Percentiles rank a stretch among this genome's conserved stretches.
Evolutionary conservation across 1,140 invertebrate genomes (phyloP).

Genomic region (Dysdera silvatica): DNA sequence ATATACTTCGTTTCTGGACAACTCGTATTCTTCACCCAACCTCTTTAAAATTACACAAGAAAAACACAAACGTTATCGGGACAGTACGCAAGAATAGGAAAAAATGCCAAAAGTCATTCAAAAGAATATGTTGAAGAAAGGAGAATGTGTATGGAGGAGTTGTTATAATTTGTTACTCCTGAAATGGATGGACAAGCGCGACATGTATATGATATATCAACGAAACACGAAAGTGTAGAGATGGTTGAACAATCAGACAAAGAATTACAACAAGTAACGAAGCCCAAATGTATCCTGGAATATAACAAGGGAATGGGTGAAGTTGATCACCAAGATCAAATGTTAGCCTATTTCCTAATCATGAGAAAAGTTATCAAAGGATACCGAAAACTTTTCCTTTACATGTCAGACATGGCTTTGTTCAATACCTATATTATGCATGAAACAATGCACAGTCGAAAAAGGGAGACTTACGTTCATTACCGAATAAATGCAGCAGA

Average conservation of each 20-base stretch:
- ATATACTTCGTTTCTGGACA: not conserved
- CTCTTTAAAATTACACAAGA: not conserved
- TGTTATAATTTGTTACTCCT: not conserved
- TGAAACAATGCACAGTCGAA: not conserved
- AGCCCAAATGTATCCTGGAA: not conserved
- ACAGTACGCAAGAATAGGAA: not conserved
- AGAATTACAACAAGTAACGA: not conserved
- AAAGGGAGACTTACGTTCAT: too few species aligned
- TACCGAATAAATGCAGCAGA: not conserved
- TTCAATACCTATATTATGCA: not conserved
- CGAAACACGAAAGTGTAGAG: not conserved
- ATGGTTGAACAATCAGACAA: too few species aligned
- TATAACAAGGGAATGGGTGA: not conserved
- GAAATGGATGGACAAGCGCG: not conserved
- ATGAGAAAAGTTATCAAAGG: not conserved
- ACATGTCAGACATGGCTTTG: not conserved
- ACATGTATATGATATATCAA: not conserved
- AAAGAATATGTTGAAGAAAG: not conserved
- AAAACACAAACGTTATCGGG: not conserved
- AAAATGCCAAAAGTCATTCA: not conserved
- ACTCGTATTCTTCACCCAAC: not conserved
- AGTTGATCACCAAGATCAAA: slow-evolving; percentile 1
- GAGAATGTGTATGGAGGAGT: not conserved
- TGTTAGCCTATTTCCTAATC: not conserved
- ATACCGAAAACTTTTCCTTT: not conserved